phyloP scores from a whole-genome alignment of 2,797 vertebrate genomes.

The Eutrigla gurnardus region DNA sequence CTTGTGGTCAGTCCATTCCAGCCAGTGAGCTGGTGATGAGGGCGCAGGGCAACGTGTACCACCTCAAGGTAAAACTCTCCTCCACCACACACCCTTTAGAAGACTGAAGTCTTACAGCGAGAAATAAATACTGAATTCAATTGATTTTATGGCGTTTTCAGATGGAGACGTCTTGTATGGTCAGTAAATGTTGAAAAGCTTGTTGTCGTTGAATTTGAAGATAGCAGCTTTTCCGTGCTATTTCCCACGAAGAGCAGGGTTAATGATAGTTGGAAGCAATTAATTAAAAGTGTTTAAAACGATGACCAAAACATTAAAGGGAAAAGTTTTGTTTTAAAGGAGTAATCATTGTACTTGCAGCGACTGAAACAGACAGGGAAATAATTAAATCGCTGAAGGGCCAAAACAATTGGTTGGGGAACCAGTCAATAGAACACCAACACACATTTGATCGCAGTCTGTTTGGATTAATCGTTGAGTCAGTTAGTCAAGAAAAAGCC shows the following conservation, averaged over 20 bases:
- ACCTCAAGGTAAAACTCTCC: slow-evolving; percentile 93
- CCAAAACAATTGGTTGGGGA: background rate
- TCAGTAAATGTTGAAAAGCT: background rate
- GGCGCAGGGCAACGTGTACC: slow-evolving; percentile 98
- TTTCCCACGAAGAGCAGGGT: background rate
- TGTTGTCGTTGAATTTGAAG: background rate
- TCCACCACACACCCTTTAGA: background rate
- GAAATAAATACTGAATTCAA: background rate
- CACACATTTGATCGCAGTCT: background rate
- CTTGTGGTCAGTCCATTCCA: slow-evolving; percentile 98
- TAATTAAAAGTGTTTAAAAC: background rate
- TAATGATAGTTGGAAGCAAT: background rate
- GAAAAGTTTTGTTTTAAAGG: background rate
- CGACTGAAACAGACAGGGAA: background rate
- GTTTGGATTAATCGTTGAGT: background rate
- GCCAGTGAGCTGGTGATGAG: slow-evolving; percentile 99
- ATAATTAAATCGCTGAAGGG: background rate
- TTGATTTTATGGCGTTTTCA: background rate
- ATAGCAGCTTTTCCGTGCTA: background rate
- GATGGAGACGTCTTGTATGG: background rate
- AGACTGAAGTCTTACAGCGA: background rate
- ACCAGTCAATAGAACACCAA: background rate
- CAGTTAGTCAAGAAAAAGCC: background rate
- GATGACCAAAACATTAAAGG: background rate
- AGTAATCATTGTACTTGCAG: background rate